Conservation (phyloP, 2,797 vertebrate genomes). For the Vipera ursinii region DNA sequence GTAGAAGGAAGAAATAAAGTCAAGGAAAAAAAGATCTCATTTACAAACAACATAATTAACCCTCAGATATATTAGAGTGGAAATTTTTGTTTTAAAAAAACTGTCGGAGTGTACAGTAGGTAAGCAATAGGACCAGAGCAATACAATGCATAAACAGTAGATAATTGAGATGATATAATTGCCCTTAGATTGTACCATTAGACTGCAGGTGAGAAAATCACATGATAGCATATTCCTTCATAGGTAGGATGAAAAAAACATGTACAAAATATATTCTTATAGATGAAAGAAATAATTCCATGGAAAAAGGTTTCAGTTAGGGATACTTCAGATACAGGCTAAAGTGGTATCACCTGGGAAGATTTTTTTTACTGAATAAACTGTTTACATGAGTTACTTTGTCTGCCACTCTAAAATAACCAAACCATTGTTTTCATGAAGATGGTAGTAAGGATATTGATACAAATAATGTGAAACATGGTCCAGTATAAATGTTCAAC, state of each 20-base stretch:
- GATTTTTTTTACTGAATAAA: not conserved
- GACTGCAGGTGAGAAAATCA: not conserved
- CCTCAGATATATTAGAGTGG: slow-evolving; percentile 10
- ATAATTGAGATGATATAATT: not conserved
- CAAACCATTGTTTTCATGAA: slow-evolving; percentile 7
- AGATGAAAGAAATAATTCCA: not conserved
- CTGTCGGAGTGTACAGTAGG: not conserved
- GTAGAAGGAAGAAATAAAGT: slow-evolving; percentile 67
- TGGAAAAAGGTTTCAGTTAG: not conserved
- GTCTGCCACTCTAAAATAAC: not conserved
- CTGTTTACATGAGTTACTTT: not conserved
- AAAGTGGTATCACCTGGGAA: not conserved
- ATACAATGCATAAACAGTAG: not conserved
- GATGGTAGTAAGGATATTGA: not conserved
- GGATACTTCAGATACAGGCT: not conserved
- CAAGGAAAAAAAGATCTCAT: slow-evolving; percentile 60
- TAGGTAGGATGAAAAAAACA: not conserved
- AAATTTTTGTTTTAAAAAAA: not conserved
- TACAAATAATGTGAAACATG: not conserved
- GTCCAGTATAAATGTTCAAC: not conserved
- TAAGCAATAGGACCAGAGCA: not conserved
- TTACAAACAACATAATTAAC: not conserved
- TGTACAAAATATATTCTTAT: not conserved
- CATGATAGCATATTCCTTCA: not conserved
- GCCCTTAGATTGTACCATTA: not conserved